These are phyloP conservation scores for Parazoanthus swiftii DNA, from an alignment of 92 coral and sea anemone species.

Conservation along the genomic window DNA sequence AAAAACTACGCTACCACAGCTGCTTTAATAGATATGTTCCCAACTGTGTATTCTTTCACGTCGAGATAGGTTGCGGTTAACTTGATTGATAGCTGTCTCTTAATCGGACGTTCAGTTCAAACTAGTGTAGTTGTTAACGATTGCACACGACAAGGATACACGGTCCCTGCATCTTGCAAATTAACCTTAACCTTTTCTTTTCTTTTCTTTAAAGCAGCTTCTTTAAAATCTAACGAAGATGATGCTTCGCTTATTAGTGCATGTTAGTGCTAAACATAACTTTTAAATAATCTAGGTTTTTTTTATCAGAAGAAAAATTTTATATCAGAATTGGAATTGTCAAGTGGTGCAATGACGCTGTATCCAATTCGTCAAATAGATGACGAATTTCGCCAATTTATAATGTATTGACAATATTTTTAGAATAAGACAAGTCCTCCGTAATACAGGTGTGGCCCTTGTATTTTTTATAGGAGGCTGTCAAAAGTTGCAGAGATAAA, in stretches of 20 bases:
- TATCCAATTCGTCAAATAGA: not conserved
- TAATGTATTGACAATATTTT: slow-evolving; percentile 3
- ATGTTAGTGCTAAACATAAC: not conserved
- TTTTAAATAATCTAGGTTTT: not conserved
- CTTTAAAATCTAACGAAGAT: not conserved
- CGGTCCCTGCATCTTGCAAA: no score
- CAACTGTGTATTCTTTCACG: no score
- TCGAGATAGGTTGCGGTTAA: no score
- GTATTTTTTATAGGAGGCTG: not conserved
- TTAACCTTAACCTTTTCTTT: no score
- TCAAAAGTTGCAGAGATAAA: not conserved
- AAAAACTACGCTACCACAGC: not conserved
- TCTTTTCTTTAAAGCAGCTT: no score
- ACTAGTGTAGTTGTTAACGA: no score
- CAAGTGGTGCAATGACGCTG: not conserved
- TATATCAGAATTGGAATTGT: not conserved
- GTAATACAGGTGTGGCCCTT: not conserved
- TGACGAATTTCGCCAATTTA: not conserved
- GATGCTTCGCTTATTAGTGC: not conserved
- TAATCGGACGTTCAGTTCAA: not conserved
- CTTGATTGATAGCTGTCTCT: not conserved
- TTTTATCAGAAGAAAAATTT: not conserved
- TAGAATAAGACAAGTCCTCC: not conserved
- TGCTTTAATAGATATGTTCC: not conserved
- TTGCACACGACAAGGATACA: no score